These are phyloP conservation scores for Antheraea pernyi DNA, from an alignment of 1,140 invertebrate species.

Conservation along the genomic window DNA sequence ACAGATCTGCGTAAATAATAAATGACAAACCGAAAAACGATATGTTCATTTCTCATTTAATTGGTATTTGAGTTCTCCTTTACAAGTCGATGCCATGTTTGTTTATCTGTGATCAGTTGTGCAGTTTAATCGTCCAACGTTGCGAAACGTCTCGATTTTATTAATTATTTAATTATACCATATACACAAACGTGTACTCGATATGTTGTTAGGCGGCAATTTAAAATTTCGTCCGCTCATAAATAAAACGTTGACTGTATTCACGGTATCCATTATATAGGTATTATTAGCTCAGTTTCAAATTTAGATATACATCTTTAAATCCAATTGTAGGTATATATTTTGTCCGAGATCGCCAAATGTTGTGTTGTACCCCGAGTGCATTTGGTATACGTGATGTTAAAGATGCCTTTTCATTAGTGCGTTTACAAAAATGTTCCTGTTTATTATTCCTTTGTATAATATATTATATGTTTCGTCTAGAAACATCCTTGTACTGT, in stretches of 20 bases:
- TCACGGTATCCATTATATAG: no score
- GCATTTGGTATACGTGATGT: no score
- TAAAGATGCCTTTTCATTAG: no score
- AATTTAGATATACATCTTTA: background rate
- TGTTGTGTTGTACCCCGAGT: no score
- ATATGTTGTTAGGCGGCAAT: background rate
- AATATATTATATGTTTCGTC: no score
- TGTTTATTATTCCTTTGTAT: no score
- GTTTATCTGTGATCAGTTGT: background rate
- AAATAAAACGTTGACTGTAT: background rate
- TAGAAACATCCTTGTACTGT: no score
- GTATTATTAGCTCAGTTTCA: background rate
- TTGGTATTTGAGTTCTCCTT: background rate
- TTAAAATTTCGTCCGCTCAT: background rate
- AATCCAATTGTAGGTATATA: no score
- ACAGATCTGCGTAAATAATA: background rate
- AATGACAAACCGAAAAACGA: background rate
- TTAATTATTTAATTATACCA: slow-evolving; percentile 2
- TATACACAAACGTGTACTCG: background rate
- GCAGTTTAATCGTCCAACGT: background rate
- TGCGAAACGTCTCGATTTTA: background rate
- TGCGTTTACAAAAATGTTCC: no score
- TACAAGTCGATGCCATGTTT: slow-evolving; percentile 1
- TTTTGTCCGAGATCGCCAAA: no score
- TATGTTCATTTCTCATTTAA: background rate